Conservation (phyloP, 2,797 vertebrate genomes). For the Macropodus opercularis region DNA sequence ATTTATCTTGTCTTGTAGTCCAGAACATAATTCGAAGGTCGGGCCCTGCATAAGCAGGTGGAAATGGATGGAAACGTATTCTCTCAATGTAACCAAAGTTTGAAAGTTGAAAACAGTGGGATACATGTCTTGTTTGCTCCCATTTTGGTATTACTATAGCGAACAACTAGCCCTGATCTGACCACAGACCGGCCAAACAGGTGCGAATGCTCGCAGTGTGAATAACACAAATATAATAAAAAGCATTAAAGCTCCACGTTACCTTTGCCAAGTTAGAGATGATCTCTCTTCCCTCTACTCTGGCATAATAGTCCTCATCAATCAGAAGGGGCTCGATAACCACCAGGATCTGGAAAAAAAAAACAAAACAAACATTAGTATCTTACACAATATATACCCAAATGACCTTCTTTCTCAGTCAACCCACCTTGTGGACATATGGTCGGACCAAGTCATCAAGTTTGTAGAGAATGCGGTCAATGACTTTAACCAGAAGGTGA, state of each 20-base stretch:
- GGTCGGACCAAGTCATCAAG: constrained; percentile 97
- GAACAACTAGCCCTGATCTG: constrained; percentile 74
- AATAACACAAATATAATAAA: fast-evolving
- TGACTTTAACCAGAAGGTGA: constrained; percentile 98
- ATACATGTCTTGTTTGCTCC: constrained; percentile 55
- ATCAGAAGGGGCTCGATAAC: constrained; percentile 98
- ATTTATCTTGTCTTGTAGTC: too few relatives aligned
- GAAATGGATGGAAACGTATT: too few relatives aligned
- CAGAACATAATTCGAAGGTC: too few relatives aligned
- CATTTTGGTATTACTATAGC: constrained; percentile 69
- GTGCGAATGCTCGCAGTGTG: constrained; percentile 74
- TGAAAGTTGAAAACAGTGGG: constrained; percentile 76
- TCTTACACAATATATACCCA: neutral
- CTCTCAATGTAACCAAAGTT: constrained; percentile 74
- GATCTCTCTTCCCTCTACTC: constrained; percentile 99
- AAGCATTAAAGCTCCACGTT: constrained; percentile 5
- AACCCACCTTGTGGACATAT: constrained; percentile 95
- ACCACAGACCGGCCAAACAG: constrained; percentile 71
- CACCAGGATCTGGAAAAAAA: constrained; percentile 89
- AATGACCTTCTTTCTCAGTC: fast-evolving
- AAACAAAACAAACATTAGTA: neutral
- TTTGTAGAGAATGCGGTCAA: constrained; percentile 98
- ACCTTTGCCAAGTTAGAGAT: constrained; percentile 99
- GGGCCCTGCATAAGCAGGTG: too few relatives aligned
- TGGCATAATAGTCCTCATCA: constrained; percentile 99